These are phyloP conservation scores for Protonemura montana DNA, from an alignment of 2,888 invertebrate species.

Conservation along the genomic window DNA sequence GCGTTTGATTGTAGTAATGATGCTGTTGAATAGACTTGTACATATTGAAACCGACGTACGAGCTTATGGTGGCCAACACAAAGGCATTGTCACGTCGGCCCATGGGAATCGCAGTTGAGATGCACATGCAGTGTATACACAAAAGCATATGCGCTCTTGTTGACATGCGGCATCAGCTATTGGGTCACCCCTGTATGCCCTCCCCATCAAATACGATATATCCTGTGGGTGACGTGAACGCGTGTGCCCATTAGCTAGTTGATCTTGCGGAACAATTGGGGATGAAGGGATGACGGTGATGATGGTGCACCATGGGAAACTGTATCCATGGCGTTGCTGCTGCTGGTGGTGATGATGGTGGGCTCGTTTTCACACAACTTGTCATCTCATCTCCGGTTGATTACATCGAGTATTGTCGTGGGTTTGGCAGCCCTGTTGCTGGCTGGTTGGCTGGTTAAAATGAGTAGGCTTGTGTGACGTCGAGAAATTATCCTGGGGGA, in stretches of 20 bases:
- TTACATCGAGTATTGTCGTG: slow-evolving; percentile 33
- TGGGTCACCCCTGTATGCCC: background rate
- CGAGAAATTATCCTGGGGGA: background rate
- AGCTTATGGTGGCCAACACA: slow-evolving; percentile 21
- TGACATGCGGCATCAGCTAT: slow-evolving; percentile 38
- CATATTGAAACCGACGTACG: slow-evolving; percentile 20
- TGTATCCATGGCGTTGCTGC: slow-evolving; percentile 13
- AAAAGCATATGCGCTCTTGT: slow-evolving; percentile 33
- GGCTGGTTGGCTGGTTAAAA: background rate
- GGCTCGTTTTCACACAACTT: slow-evolving; percentile 28
- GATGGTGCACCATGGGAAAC: slow-evolving; percentile 30
- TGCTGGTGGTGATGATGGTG: slow-evolving; percentile 9
- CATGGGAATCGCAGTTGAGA: slow-evolving; percentile 38
- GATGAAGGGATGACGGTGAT: slow-evolving; percentile 18
- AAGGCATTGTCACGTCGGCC: slow-evolving; percentile 7
- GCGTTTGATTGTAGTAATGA: slow-evolving; percentile 30
- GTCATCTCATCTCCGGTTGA: slow-evolving; percentile 34
- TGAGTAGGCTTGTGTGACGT: background rate
- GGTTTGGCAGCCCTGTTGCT: slow-evolving; percentile 13
- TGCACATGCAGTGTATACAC: background rate
- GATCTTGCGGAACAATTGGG: slow-evolving; percentile 37
- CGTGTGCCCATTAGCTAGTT: slow-evolving; percentile 36
- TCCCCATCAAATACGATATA: background rate
- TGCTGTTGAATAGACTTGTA: slow-evolving; percentile 31
- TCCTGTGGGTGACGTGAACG: slow-evolving; percentile 19